Evolutionary conservation across 2,888 invertebrate species (phyloP), one percentile per base, ranked within the genome.

Genomic region (Philonicus albiceps): DNA sequence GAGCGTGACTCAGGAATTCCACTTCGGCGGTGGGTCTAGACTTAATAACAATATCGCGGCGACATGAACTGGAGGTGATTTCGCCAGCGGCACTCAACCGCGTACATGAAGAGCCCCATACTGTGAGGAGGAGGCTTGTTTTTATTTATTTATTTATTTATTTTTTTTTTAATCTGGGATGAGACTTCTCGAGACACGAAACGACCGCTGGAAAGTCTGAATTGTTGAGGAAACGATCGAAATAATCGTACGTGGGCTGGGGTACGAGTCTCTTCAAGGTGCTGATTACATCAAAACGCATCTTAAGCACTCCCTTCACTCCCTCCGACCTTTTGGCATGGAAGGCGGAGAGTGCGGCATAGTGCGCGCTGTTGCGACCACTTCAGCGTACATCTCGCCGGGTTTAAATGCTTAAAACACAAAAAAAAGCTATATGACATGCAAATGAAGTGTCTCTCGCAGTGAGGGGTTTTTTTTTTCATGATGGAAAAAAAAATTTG

Each of bases 21-120:
- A 76, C 40, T 49, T 43, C n/a, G 64, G 13, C 31, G 11, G 40
- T 31, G 19, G 27, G 81, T 81, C 81, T 81, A 81, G 81, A 81
- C 81, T 81, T 55, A 64, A 81, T 78, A 81, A 81, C 64, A 81
- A 81, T 81, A 81, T 27, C 19, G 64, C 64, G 81, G 81, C 81
- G 81, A 81, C 81, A 81, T 37, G 37, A 19, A 31, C n/a, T 34
- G 31, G 53, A 19, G 34, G 55, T 55, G 64, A 19, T 64, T 64
- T 27, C 27, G 64, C 22, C 64, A 64, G 27, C 64, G 64, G 64
- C 64, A 64, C 64, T 64, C 64, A 27, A 64, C 64, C 64, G 27
- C 16, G n/a, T 19, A 19, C 53, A 19, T 7, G n/a, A n/a, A 37
- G 37, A 53, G 53, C 7, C 53, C n/a, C 19, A 19, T 27, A 27